Conservation (phyloP, 1,140 invertebrate genomes). For the Drosophila kurseongensis region DNA sequence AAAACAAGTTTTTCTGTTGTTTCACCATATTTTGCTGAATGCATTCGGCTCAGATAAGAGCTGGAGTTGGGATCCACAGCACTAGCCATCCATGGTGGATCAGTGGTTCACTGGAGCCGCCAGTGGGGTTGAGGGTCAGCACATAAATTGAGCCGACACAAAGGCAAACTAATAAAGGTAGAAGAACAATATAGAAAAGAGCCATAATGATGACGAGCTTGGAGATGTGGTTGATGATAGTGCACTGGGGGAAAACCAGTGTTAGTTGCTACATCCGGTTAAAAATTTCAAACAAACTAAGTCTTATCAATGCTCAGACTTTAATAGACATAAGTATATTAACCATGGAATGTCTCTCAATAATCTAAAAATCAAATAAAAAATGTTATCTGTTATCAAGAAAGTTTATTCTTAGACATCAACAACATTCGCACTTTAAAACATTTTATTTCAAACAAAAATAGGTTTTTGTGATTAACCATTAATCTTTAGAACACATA, state of each 20-base stretch:
- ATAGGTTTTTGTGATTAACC: too few species aligned
- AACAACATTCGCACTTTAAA: too few species aligned
- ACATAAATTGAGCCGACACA: slow-evolving; percentile 67
- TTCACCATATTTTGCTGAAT: slow-evolving; percentile 16
- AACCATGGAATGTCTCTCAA: not conserved
- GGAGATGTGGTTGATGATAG: slow-evolving; percentile 11
- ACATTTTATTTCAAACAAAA: too few species aligned
- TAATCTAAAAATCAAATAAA: too few species aligned
- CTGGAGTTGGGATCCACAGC: slow-evolving; percentile 21
- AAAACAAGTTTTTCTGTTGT: slow-evolving; percentile 39
- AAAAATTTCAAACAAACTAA: not conserved
- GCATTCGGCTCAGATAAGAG: slow-evolving; percentile 23
- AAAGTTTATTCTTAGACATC: too few species aligned
- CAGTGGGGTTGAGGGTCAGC: slow-evolving; percentile 52
- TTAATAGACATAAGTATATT: not conserved
- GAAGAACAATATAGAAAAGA: slow-evolving; percentile 34
- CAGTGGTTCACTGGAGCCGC: slow-evolving; percentile 12
- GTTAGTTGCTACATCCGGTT: not conserved
- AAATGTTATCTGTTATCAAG: too few species aligned
- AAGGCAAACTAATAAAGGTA: slow-evolving; percentile 75
- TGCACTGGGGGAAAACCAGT: slow-evolving; percentile 4
- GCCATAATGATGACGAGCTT: slow-evolving; percentile 7
- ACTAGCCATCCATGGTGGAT: slow-evolving; percentile 22
- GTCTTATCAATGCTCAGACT: not conserved
- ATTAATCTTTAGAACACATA: too few species aligned